Conservation (phyloP, 2,888 invertebrate genomes). For the Cryptocheilus praepositus region DNA sequence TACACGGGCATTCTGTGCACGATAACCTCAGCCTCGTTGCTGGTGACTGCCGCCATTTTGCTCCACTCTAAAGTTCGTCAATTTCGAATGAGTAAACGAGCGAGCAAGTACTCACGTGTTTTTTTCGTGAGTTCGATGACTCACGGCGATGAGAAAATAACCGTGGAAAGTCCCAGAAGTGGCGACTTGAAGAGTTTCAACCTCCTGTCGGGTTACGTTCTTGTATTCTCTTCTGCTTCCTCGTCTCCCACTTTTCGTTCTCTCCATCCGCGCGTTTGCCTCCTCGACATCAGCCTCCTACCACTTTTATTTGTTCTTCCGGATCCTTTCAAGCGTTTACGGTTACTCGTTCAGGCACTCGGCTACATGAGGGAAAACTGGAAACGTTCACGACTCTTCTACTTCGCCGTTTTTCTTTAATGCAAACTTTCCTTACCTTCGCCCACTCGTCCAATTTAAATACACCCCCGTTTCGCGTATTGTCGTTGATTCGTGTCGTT, state of each 20-base stretch:
- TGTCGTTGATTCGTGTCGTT: too few relatives aligned
- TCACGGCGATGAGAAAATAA: slow-evolving; percentile 1
- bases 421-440: slow-evolving; percentile 35
- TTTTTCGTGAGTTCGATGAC: slow-evolving; percentile 2
- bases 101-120: background rate
- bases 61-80: slow-evolving; percentile 8
- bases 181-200: slow-evolving; percentile 6
- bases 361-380: slow-evolving; percentile 18
- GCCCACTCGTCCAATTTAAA: slow-evolving; percentile 45
- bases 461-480: slow-evolving; percentile 14
- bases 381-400: slow-evolving; percentile 23
- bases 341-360: slow-evolving; percentile 9
- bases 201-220: background rate
- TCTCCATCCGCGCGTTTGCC: slow-evolving; percentile 1
- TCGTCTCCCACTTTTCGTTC: background rate
- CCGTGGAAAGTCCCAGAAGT: background rate
- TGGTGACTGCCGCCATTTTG: background rate
- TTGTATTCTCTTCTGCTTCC: slow-evolving; percentile 16
- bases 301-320: slow-evolving; percentile 1
- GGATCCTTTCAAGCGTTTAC: background rate
- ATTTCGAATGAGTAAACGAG: slow-evolving; percentile 11
- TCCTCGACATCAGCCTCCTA: slow-evolving; percentile 2
- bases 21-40: too few relatives aligned
- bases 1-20: too few relatives aligned
- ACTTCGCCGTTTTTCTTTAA: slow-evolving; percentile 26